phyloP scores from a whole-genome alignment of 2,888 invertebrate genomes.

The Hypercompe scribonia region DNA sequence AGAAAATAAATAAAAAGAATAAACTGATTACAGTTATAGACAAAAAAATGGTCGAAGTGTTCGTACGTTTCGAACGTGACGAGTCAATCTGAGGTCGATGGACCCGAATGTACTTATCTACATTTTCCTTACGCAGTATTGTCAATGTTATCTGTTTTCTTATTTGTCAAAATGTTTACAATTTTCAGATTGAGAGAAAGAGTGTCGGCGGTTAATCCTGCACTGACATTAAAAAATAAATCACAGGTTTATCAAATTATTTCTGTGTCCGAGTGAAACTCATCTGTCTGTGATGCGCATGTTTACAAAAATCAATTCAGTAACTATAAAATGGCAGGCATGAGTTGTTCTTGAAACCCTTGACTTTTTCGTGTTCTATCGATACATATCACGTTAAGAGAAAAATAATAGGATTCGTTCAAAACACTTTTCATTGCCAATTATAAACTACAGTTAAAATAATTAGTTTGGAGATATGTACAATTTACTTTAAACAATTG shows the following conservation, averaged over 20 bases:
- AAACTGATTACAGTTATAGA: slow-evolving; percentile 46
- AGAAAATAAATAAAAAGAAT: slow-evolving; percentile 13
- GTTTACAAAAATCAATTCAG: too few species aligned
- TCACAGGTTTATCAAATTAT: background rate
- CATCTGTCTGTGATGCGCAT: too few species aligned
- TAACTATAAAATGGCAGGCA: too few species aligned
- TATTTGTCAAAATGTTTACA: background rate
- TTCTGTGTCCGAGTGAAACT: too few species aligned
- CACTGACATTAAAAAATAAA: background rate
- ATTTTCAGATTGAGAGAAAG: background rate
- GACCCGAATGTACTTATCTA: slow-evolving; percentile 46
- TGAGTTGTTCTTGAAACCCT: too few species aligned
- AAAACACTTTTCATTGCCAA: too few species aligned
- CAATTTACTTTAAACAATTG: too few species aligned
- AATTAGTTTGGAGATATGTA: too few species aligned
- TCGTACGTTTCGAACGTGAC: slow-evolving; percentile 67
- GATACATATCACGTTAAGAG: background rate
- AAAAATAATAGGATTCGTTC: too few species aligned
- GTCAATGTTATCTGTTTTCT: slow-evolving; percentile 28
- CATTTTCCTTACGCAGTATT: slow-evolving; percentile 24
- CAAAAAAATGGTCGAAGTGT: slow-evolving; percentile 54
- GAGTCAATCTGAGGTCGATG: slow-evolving; percentile 60
- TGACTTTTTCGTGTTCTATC: background rate
- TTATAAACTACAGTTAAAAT: too few species aligned
- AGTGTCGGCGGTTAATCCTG: background rate